Evolutionary conservation across 2,113 vertebrate species (phyloP).

Genomic region (Pao palembangensis): DNA sequence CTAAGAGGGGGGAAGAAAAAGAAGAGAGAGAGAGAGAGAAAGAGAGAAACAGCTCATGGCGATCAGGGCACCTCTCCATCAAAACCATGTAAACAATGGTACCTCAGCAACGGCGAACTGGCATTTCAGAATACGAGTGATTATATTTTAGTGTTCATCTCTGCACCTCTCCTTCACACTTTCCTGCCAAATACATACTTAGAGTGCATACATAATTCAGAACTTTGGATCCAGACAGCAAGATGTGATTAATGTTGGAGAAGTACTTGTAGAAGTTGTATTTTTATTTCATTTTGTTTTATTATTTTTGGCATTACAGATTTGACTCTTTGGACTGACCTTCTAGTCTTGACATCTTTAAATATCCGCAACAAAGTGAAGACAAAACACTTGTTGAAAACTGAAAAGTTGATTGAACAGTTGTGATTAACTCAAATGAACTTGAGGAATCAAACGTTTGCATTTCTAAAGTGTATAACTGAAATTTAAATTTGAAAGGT

Average conservation of each 20-base stretch:
- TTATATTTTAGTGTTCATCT: constrained; percentile 55
- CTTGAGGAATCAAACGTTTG: neutral
- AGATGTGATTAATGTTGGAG: constrained; percentile 37
- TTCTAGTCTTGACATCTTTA: constrained; percentile 6
- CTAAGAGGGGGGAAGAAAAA: constrained; percentile 66
- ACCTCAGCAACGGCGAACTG: constrained; percentile 68
- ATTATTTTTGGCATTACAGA: constrained; percentile 30
- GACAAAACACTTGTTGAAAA: neutral
- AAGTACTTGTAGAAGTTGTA: constrained; percentile 29
- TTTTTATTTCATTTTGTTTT: constrained; percentile 13
- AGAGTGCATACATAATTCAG: constrained; percentile 70
- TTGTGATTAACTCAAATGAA: neutral
- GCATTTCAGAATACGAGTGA: constrained; percentile 69
- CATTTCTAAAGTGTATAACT: neutral
- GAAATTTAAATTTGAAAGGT: neutral
- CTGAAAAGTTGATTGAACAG: neutral
- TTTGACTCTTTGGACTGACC: constrained; percentile 30
- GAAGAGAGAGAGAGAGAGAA: constrained; percentile 28
- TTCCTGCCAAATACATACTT: constrained; percentile 70
- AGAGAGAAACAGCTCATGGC: constrained; percentile 65
- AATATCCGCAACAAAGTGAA: constrained; percentile 7
- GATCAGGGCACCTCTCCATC: constrained; percentile 85
- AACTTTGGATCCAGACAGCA: constrained; percentile 60
- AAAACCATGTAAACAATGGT: constrained; percentile 73
- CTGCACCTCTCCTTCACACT: constrained; percentile 34